Base-by-base conservation (phyloP, 2,797 vertebrate species). In the Rachycentron canadum region DNA sequence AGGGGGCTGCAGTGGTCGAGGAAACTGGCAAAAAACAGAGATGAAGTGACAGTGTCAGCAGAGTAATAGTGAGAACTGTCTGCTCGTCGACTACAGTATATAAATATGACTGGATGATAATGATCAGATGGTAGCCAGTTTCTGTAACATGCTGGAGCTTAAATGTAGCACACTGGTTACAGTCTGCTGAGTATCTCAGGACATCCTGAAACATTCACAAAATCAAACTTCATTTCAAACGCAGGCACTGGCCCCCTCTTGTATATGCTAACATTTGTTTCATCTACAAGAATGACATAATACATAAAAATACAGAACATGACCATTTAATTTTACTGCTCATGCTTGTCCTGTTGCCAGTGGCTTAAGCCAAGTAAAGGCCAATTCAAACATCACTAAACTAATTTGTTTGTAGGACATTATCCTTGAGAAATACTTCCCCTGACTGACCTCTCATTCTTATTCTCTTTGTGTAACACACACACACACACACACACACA, bases 401-500 rank as follows among this genome's bases (percentile, higher is more conserved):
- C 53, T 73, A 76, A 85, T 81, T 81, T 53, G 65, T 79, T 58
- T 76, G 58, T 26, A 56, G 78, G 47, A 49, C 43, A 38, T 73
- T 75, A 57, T 69, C 45, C 45, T 40, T 23, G 65, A 61, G 49
- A 72, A 85, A 80, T 43, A 74, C 50, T 40, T 47, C 16, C 40
- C 63, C 40, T n/a, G 28, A 57, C 57, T 72, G 55, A 79, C 60
- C 26, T 1, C 57, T 52, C 26, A 23, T n/a, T 60, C 9, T 53
- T 47, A 66, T 78, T 78, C 43, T 57, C 52, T 72, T 12, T 64
- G 5, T 30, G 32, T 4, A 41, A 49, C 17, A 45, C 14, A 45
- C 28, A 59, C 50, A 38, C 47, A 47, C 23, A 63, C 52, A 6
- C 11, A 64, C 16, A 67, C 47, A 69, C 12, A n/a, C 19, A 41